A percentile compares a stretch with the other conserved stretches of the same genome.
phyloP scores from a whole-genome alignment of 2,888 invertebrate species.

The Aricia artaxerxes region DNA sequence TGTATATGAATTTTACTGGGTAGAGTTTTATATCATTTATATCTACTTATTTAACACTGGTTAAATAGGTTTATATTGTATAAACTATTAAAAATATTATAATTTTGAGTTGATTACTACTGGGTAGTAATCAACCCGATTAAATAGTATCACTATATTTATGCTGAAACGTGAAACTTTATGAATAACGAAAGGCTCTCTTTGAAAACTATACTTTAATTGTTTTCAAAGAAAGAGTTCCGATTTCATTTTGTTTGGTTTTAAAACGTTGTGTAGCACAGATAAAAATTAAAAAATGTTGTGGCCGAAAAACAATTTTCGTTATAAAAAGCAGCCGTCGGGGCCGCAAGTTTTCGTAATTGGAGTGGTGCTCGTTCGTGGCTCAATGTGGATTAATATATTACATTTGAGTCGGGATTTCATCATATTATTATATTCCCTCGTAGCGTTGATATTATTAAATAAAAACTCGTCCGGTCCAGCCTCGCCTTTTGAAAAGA shows the following conservation, averaged over 20 bases:
- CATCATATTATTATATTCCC: not conserved
- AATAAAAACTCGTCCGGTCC: not conserved
- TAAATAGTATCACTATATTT: not conserved
- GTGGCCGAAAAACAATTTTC: conserved; percentile 11
- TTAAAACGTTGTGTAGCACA: not conserved
- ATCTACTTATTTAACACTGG: no score
- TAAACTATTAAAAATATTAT: not conserved
- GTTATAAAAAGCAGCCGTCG: conserved; percentile 20
- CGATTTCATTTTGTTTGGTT: not conserved
- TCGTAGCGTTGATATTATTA: not conserved
- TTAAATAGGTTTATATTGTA: not conserved
- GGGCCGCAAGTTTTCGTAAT: conserved; percentile 18
- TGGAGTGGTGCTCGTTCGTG: conserved; percentile 15
- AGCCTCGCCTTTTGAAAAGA: not conserved
- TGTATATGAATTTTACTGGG: no score
- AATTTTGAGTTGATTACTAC: not conserved
- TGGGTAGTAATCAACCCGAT: not conserved
- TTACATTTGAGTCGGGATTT: conserved; percentile 9
- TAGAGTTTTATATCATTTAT: no score
- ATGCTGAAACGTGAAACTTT: not conserved
- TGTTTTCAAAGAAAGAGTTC: not conserved
- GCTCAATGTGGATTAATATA: conserved; percentile 11
- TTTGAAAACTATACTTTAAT: not conserved
- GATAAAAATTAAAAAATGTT: not conserved
- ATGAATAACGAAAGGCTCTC: not conserved